A percentile compares a stretch with the other conserved stretches of the same genome.
Evolutionary conservation across 2,888 invertebrate species (phyloP).

Genomic region (Tenthredo distinguenda): DNA sequence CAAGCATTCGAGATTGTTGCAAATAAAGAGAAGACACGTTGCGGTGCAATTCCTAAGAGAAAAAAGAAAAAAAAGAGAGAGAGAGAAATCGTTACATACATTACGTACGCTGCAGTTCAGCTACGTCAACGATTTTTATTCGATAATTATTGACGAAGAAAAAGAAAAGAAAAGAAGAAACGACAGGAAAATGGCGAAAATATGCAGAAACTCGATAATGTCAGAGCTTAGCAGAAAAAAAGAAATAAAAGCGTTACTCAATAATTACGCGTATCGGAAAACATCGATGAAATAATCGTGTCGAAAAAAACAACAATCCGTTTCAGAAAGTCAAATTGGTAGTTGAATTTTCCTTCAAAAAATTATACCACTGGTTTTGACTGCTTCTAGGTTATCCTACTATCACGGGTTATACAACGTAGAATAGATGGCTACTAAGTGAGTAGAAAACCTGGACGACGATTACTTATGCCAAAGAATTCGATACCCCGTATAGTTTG

Average conservation of each 20-base stretch:
- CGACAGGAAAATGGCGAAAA: background rate
- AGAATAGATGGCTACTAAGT: background rate
- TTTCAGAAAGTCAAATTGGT: background rate
- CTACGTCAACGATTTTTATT: background rate
- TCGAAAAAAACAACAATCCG: background rate
- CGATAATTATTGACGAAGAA: conserved; percentile 1
- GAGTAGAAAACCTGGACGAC: conserved; percentile 7
- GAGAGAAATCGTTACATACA: background rate
- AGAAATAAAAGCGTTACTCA: background rate
- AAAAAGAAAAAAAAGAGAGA: background rate
- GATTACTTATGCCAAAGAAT: background rate
- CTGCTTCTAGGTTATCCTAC: conserved; percentile 41
- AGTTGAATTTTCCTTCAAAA: background rate
- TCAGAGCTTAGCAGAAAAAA: background rate
- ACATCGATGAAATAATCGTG: background rate
- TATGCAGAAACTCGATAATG: background rate
- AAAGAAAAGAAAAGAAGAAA: background rate
- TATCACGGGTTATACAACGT: conserved; percentile 27
- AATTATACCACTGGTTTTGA: background rate
- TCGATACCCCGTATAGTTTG: background rate
- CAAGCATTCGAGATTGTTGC: background rate
- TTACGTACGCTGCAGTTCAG: background rate
- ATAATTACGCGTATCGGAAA: background rate
- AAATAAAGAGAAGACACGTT: background rate
- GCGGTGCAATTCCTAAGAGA: background rate